Conservation (phyloP, 2,797 vertebrate species). For the Labroides dimidiatus region DNA sequence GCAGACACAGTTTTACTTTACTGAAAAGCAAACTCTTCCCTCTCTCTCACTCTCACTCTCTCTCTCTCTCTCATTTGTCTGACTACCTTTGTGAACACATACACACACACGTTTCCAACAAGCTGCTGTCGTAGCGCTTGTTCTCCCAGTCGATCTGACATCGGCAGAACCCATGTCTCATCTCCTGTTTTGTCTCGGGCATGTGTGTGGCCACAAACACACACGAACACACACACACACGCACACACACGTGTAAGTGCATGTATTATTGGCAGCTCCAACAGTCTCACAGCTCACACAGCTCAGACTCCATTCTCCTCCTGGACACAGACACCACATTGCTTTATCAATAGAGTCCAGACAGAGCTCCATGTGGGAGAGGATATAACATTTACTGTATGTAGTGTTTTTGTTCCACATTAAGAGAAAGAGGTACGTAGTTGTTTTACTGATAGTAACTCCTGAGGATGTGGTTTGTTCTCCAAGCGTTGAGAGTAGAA, state of each 20-base stretch:
- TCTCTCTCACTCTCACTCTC: conserved; percentile 4
- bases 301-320: conserved; percentile 33
- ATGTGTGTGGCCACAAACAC: conserved; percentile 52
- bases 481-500: conserved; percentile 13
- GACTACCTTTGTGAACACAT: conserved; percentile 17
- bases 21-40: no score
- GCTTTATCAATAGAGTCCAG: conserved; percentile 3
- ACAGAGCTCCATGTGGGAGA: not conserved
- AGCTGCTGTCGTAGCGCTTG: conserved; percentile 73
- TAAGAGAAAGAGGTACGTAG: not conserved
- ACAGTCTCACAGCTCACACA: conserved; percentile 36
- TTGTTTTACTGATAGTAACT: conserved; percentile 20
- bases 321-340: conserved; percentile 29
- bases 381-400: not conserved
- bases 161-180: conserved; percentile 76
- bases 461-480: conserved; percentile 3
- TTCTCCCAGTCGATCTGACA: conserved; percentile 79
- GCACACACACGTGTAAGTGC: conserved; percentile 42
- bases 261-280: conserved; percentile 61
- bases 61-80: not conserved
- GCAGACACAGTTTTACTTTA: conserved; percentile 31
- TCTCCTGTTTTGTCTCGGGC: conserved; percentile 61
- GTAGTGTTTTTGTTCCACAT: not conserved
- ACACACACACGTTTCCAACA: conserved; percentile 47
- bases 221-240: conserved; percentile 35